Evolutionary conservation across 2,888 invertebrate species (phyloP).

Genomic region (Polymixis lichenea): DNA sequence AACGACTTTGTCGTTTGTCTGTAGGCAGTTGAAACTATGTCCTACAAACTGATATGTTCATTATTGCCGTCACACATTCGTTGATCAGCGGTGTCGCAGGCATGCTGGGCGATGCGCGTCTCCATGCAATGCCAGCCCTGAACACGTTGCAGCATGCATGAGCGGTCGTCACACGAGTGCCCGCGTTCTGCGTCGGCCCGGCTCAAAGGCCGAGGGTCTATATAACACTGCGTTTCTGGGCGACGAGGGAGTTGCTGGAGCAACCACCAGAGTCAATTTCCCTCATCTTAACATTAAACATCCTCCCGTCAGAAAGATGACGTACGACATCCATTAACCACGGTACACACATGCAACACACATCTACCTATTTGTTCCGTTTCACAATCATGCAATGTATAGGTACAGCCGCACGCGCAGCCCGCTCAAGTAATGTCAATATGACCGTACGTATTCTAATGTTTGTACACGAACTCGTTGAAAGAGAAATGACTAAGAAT

Average conservation of each 20-base stretch:
- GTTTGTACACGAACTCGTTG: slow-evolving; percentile 80
- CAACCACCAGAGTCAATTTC: slow-evolving; percentile 90
- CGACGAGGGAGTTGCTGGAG: slow-evolving; percentile 82
- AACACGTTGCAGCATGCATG: slow-evolving; percentile 75
- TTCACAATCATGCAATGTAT: slow-evolving; percentile 88
- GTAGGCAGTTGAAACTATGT: slow-evolving; percentile 75
- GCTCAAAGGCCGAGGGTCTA: slow-evolving; percentile 73
- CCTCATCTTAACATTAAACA: slow-evolving; percentile 88
- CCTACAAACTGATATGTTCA: slow-evolving; percentile 86
- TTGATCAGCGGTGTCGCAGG: slow-evolving; percentile 74
- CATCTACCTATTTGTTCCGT: slow-evolving; percentile 87
- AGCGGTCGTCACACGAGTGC: slow-evolving; percentile 60
- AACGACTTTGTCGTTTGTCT: slow-evolving; percentile 80
- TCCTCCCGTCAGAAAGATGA: slow-evolving; percentile 87
- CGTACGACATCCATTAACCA: slow-evolving; percentile 88
- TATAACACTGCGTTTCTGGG: slow-evolving; percentile 86
- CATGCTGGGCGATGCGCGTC: slow-evolving; percentile 82
- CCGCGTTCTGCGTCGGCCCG: slow-evolving; percentile 68
- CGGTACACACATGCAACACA: slow-evolving; percentile 90
- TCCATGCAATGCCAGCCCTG: slow-evolving; percentile 77
- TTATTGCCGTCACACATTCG: slow-evolving; percentile 81
- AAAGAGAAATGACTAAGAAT: slow-evolving; percentile 78
- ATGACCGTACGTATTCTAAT: slow-evolving; percentile 74
- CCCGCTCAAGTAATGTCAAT: slow-evolving; percentile 69
- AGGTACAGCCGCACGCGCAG: slow-evolving; percentile 76